Base-by-base conservation (phyloP, 2,113 vertebrate species). In the Pollachius pollachius region DNA sequence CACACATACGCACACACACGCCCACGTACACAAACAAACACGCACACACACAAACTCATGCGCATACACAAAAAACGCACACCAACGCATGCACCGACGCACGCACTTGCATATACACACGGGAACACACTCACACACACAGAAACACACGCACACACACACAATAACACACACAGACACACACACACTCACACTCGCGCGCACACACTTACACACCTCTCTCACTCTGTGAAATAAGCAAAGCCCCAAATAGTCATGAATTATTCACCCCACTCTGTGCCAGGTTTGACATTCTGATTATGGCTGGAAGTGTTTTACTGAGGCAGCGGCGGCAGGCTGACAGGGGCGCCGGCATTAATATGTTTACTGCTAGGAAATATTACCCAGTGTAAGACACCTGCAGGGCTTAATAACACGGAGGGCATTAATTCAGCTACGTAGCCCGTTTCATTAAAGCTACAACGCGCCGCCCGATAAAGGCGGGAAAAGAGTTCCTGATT, bases 201-300 rank as follows among this genome's bases (percentile, higher is more conserved):
- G 1, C 37, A 7, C 37, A 7, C 37, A 1, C 3, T 41, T 3
- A 7, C 37, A 84, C 74, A n/a, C 83, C 5, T 74, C 74, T 85
- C 78, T 79, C 78, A 73, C 79, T 78, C 70, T 34, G 68, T 71
- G 77, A 81, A 88, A 87, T 82, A 76, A 87, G 78, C 82, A 84
- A 88, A 78, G 73, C 75, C 72, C 67, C 82, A 79, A 90, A 73
- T 78, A 62, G 79, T 70, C 81, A 87, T 88, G 85, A 89, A 88
- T 90, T 89, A 89, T 89, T 89, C 81, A 88, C 74, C 81, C 37
- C 76, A 67, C 57, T 64, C 73, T 84, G 72, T 74, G 71, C 76
- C 67, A 72, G 71, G 41, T 66, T 77, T 81, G 76, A 84, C 82
- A 84, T 72, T 87, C 75, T 83, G 84, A 85, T 88, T 86, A 83